Conservation (phyloP, 1,140 invertebrate genomes). For the Brachionus rubens region DNA sequence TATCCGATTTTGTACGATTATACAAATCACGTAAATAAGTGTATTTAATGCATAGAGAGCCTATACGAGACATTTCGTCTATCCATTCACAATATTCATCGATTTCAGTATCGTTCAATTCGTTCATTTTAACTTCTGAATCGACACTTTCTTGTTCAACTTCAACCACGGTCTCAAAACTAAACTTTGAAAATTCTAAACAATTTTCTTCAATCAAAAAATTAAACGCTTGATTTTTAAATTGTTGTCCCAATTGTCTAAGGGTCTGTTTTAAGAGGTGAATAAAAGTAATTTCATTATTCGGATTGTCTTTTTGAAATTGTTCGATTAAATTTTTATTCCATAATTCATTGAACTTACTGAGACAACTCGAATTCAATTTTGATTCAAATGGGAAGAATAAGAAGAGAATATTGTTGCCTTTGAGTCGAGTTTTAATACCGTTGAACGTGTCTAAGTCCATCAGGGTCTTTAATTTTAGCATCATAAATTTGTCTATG, state of each 20-base stretch:
- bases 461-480: not conserved
- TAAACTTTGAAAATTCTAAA: not conserved
- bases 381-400: slow-evolving; percentile 8
- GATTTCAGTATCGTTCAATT: not conserved
- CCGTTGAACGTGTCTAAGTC: not conserved
- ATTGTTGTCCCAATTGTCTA: not conserved
- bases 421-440: not conserved
- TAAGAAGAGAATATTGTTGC: not conserved
- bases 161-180: not conserved
- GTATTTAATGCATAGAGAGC: slow-evolving; percentile 1
- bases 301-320: not conserved
- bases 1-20: not conserved
- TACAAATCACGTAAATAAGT: slow-evolving; percentile 11
- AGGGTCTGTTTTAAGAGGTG: not conserved
- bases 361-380: not conserved
- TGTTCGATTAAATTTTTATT: slow-evolving; percentile 28
- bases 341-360: not conserved
- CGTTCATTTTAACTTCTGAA: not conserved
- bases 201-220: slow-evolving; percentile 10
- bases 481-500: not conserved
- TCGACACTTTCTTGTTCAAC: not conserved
- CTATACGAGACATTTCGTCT: slow-evolving; percentile 17
- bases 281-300: slow-evolving; percentile 1
- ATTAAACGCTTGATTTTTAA: not conserved
- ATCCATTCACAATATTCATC: not conserved